Evolutionary conservation across 2,888 invertebrate genomes (phyloP).

Genomic region (Dynastes hyllus): DNA sequence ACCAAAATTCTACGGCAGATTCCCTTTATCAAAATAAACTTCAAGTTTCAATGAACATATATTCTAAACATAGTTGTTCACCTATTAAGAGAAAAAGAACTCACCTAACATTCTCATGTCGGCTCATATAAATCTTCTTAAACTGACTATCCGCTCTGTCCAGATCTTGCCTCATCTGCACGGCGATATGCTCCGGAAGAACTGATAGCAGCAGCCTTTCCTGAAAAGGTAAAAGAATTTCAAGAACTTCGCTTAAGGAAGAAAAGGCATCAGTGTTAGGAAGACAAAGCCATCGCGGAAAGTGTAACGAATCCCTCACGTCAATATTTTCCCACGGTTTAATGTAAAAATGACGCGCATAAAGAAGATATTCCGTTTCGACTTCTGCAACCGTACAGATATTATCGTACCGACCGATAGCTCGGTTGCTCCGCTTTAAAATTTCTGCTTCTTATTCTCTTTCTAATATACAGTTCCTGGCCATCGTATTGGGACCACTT

Average conservation of each 20-base stretch:
- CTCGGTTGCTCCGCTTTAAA: slow-evolving; percentile 6
- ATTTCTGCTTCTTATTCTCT: not conserved
- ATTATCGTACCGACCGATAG: not conserved
- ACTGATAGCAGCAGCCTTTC: slow-evolving; percentile 94
- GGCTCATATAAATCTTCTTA: slow-evolving; percentile 97
- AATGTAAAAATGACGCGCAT: slow-evolving; percentile 4
- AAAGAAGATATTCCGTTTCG: slow-evolving; percentile 23
- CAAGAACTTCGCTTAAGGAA: too few species aligned
- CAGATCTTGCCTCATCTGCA: slow-evolving; percentile 96
- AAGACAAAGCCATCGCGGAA: not conserved
- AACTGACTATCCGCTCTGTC: slow-evolving; percentile 95
- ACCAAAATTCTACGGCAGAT: too few species aligned
- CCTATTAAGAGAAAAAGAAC: slow-evolving; percentile 55
- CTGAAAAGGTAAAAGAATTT: slow-evolving; percentile 72
- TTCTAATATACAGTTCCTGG: not conserved
- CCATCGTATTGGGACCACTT: too few species aligned
- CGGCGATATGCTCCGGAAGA: slow-evolving; percentile 95
- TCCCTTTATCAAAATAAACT: too few species aligned
- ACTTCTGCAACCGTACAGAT: not conserved
- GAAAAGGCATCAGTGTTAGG: not conserved
- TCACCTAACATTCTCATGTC: slow-evolving; percentile 96
- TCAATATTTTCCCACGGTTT: not conserved
- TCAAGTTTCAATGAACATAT: too few species aligned
- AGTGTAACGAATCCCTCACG: not conserved
- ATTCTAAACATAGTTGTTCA: too few species aligned